Conservation (phyloP, 30 jellyfish, hydroid and myxozoan genomes). For the Hydractinia symbiolongicarpus region DNA sequence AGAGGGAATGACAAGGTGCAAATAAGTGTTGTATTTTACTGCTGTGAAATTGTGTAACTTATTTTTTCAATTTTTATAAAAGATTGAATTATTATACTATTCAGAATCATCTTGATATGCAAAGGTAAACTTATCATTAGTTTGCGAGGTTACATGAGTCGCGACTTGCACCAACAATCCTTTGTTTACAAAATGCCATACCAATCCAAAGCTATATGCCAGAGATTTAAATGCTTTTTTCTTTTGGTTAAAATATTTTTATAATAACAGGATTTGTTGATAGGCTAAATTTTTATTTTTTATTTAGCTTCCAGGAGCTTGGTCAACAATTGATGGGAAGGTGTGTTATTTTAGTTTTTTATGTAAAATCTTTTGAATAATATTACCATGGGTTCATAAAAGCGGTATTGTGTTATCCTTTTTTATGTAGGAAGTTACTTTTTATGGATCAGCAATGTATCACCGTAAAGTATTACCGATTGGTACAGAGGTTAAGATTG, state of each 20-base stretch:
- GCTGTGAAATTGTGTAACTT: neutral
- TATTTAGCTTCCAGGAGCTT: conserved; percentile 95
- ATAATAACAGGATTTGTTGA: neutral
- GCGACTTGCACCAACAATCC: no score
- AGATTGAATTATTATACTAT: no score
- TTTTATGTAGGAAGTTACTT: conserved; percentile 68
- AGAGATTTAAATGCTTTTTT: neutral
- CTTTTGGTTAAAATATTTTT: neutral
- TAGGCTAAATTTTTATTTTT: neutral
- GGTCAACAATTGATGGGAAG: conserved; percentile 95
- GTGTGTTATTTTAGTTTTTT: conserved; percentile 33
- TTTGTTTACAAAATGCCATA: no score
- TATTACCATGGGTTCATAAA: neutral
- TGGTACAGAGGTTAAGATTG: conserved; percentile 69
- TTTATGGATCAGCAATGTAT: conserved; percentile 87
- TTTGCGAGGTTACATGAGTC: no score
- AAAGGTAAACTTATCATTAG: no score
- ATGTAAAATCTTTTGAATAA: no score
- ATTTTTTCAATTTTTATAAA: no score
- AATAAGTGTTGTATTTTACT: neutral
- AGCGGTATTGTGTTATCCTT: neutral
- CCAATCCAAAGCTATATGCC: no score
- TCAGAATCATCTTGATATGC: no score
- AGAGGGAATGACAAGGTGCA: conserved; percentile 97
- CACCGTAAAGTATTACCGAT: conserved; percentile 52